Conservation (phyloP, 2,888 invertebrate species). For the Lamellibrachia satsuma region DNA sequence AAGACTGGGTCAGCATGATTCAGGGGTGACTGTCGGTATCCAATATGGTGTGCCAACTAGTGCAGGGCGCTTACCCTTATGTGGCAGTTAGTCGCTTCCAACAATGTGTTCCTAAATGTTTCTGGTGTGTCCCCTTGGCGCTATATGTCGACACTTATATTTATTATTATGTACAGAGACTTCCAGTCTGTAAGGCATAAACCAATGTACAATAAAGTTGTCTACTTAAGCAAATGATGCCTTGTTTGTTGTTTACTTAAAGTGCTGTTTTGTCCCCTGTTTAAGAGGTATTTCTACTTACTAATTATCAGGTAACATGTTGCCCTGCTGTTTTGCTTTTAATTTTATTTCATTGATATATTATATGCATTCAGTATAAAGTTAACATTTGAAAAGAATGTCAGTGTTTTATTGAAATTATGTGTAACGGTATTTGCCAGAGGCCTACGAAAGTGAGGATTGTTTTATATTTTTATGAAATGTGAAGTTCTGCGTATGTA, state of each 20-base stretch:
- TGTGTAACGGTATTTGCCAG: too few species aligned
- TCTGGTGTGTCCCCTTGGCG: conserved; percentile 17
- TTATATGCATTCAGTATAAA: too few species aligned
- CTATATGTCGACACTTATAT: conserved; percentile 17
- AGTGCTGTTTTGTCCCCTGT: too few species aligned
- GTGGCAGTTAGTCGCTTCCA: background rate
- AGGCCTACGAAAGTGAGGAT: too few species aligned
- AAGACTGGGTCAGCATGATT: background rate
- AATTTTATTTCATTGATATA: too few species aligned
- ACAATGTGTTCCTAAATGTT: background rate
- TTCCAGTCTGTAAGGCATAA: conserved; percentile 14
- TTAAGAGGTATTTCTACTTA: too few species aligned
- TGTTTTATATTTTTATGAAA: too few species aligned
- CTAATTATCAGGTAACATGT: too few species aligned
- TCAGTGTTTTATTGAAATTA: too few species aligned
- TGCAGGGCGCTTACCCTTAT: background rate
- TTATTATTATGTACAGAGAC: conserved; percentile 13
- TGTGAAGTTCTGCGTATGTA: too few species aligned
- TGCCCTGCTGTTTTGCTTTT: too few species aligned
- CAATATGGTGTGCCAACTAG: background rate
- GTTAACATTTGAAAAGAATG: too few species aligned
- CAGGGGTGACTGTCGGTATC: background rate
- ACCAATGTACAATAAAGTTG: background rate
- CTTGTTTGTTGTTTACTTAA: background rate
- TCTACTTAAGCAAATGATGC: background rate